Conservation (phyloP, 2,797 vertebrate genomes). For the Hylomyscus alleni region DNA sequence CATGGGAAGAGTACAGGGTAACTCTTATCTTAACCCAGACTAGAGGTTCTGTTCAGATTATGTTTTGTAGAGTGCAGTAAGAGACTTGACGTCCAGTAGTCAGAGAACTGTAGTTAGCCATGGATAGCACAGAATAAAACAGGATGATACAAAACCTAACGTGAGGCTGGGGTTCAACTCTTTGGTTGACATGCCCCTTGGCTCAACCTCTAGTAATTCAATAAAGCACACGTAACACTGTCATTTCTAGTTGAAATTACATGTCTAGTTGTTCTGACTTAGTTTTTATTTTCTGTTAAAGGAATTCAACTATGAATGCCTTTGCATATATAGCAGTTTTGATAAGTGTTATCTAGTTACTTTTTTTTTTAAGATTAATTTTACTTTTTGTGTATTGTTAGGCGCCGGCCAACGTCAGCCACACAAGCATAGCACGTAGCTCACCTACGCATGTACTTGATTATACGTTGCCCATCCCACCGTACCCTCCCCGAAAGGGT, state of each 20-base stretch:
- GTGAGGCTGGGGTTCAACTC: not conserved
- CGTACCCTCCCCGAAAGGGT: too few relatives aligned
- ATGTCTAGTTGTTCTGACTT: not conserved
- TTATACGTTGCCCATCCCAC: too few relatives aligned
- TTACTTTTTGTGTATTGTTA: not conserved
- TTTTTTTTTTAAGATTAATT: not conserved
- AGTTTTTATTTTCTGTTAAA: conserved; percentile 38
- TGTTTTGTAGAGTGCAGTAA: not conserved
- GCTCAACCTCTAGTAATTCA: not conserved
- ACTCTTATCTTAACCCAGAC: not conserved
- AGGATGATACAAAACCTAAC: not conserved
- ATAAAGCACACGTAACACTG: not conserved
- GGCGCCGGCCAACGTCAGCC: too few relatives aligned
- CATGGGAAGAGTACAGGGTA: not conserved
- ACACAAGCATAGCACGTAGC: too few relatives aligned
- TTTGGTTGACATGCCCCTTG: not conserved
- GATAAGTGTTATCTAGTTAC: not conserved
- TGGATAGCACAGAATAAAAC: not conserved
- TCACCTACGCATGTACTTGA: too few relatives aligned
- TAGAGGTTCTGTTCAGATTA: not conserved
- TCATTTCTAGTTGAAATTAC: not conserved
- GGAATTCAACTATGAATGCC: not conserved
- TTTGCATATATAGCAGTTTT: not conserved
- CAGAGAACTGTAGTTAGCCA: not conserved
- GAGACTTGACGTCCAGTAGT: not conserved